These are phyloP conservation scores for Spea hammondii DNA, from an alignment of 2,797 vertebrate species.

Conservation along the genomic window DNA sequence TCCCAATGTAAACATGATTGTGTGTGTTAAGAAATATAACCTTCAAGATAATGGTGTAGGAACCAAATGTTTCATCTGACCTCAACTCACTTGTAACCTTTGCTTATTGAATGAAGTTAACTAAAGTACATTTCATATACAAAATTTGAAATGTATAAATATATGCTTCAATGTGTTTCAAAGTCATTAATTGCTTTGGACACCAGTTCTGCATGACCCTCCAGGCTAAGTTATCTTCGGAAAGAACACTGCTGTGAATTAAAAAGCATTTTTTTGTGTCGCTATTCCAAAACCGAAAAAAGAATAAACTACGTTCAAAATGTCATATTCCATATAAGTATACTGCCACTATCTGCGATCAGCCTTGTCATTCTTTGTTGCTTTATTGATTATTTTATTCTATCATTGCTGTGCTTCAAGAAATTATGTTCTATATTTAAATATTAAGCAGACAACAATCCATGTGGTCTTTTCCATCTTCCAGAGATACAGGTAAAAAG, in stretches of 20 bases:
- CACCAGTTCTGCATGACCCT: background rate
- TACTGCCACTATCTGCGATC: background rate
- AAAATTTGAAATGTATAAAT: too few species aligned
- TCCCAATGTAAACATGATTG: too few species aligned
- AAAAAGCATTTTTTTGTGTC: background rate
- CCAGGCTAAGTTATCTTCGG: background rate
- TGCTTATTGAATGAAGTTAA: too few species aligned
- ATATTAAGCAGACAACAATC: background rate
- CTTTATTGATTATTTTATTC: background rate
- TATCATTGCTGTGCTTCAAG: conserved; percentile 2
- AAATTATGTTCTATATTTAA: background rate
- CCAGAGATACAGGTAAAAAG: conserved; percentile 7
- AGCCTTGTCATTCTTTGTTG: conserved; percentile 1
- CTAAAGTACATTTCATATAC: too few species aligned
- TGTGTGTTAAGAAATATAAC: too few species aligned
- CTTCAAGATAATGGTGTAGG: too few species aligned
- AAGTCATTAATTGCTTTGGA: background rate
- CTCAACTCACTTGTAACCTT: too few species aligned
- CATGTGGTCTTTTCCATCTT: conserved; percentile 8
- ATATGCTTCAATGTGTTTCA: too few species aligned
- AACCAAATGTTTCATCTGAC: too few species aligned
- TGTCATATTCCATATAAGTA: background rate
- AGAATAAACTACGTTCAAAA: background rate
- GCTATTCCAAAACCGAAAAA: conserved; percentile 1
- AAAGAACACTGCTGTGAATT: background rate